These are phyloP conservation scores for Podiceps cristatus DNA, from an alignment of 2,113 vertebrate species.

Conservation along the genomic window DNA sequence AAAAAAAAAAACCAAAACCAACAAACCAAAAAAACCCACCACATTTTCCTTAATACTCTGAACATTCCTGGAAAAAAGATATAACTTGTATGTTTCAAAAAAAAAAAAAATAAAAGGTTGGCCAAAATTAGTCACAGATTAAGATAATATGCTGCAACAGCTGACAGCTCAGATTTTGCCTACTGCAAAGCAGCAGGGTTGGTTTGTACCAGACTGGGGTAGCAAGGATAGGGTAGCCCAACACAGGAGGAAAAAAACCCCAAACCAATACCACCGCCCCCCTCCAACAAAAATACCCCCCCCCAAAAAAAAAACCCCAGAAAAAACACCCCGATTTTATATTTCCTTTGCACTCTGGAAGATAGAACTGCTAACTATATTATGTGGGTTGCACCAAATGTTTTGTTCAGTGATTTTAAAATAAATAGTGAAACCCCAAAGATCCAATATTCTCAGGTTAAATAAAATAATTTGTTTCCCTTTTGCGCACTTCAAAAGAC, in stretches of 20 bases:
- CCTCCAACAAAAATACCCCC: too few species aligned
- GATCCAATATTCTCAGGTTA: background rate
- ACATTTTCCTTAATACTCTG: background rate
- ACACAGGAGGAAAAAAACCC: background rate
- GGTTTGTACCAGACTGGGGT: background rate
- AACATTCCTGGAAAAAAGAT: background rate
- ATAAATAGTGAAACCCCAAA: background rate
- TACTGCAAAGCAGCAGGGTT: background rate
- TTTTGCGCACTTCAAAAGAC: background rate
- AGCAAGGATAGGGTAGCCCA: background rate
- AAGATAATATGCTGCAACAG: background rate
- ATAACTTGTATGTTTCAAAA: background rate
- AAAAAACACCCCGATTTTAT: background rate
- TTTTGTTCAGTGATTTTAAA: background rate
- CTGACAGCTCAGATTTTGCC: background rate
- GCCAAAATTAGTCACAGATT: background rate
- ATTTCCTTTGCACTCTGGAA: background rate
- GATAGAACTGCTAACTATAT: background rate
- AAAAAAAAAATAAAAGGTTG: background rate
- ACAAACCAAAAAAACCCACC: too few species aligned
- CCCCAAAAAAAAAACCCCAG: too few species aligned
- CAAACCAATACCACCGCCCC: too few species aligned
- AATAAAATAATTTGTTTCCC: background rate
- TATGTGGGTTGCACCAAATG: background rate
- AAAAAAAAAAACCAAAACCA: too few species aligned